Percentiles rank a stretch among this genome's conserved stretches.
These are phyloP conservation scores for Kuschelorhynchus macadamiae DNA, from an alignment of 2,888 invertebrate species.

Conservation along the genomic window DNA sequence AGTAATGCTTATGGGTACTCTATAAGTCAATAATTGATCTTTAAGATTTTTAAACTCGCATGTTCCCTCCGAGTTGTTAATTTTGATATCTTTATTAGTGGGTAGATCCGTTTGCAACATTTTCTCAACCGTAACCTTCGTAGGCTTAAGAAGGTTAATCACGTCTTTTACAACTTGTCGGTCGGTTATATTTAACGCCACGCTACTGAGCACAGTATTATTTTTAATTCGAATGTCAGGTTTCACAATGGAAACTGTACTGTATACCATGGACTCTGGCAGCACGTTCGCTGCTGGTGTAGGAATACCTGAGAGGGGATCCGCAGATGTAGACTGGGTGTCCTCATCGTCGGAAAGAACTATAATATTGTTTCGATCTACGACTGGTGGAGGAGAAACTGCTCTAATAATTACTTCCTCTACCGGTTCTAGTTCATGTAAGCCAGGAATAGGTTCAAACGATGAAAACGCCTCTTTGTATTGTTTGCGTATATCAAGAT, in stretches of 20 bases:
- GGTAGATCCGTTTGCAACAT: constrained; percentile 51
- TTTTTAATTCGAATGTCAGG: constrained; percentile 51
- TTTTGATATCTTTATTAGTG: constrained; percentile 39
- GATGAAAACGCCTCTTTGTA: constrained; percentile 49
- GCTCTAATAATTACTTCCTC: constrained; percentile 15
- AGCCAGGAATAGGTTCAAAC: constrained; percentile 31
- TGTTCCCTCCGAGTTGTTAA: constrained; percentile 29
- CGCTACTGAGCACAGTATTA: constrained; percentile 34
- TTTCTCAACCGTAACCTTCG: background rate
- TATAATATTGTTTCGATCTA: constrained; percentile 24
- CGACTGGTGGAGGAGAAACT: constrained; percentile 5
- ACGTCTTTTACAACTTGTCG: constrained; percentile 49
- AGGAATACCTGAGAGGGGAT: constrained; percentile 17
- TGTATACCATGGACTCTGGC: constrained; percentile 24
- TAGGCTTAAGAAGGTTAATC: constrained; percentile 12
- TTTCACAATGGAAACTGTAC: constrained; percentile 42
- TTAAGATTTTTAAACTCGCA: constrained; percentile 52
- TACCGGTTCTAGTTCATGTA: constrained; percentile 12
- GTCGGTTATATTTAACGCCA: constrained; percentile 45
- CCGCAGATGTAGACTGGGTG: background rate
- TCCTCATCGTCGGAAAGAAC: constrained; percentile 48
- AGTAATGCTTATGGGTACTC: constrained; percentile 53
- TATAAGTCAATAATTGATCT: constrained; percentile 49
- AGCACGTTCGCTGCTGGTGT: constrained; percentile 1
- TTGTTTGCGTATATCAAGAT: constrained; percentile 44